phyloP scores from a whole-genome alignment of 2,113 vertebrate species.

The Jacana jacana region DNA sequence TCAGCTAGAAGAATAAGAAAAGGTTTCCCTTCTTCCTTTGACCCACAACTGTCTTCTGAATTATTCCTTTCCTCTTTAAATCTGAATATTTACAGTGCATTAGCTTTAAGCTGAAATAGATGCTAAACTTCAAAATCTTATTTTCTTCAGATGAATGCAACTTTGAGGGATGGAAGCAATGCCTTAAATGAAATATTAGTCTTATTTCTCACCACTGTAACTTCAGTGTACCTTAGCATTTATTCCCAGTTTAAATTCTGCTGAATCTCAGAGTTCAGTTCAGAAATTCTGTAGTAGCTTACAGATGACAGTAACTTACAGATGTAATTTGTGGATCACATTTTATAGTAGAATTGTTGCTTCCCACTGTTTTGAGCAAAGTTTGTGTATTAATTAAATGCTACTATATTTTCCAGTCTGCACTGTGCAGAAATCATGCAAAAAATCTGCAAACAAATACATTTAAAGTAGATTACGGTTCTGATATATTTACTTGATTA shows the following conservation, averaged over 20 bases:
- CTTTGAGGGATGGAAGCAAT: neutral
- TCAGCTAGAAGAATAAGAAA: neutral
- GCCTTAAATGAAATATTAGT: neutral
- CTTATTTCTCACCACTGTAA: neutral
- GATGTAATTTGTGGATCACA: neutral
- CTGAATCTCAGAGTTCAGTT: neutral
- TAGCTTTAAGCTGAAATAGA: neutral
- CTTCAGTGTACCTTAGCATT: neutral
- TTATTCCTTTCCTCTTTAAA: neutral
- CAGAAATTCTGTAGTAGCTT: neutral
- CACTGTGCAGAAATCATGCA: neutral
- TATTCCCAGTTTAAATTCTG: neutral
- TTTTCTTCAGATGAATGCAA: neutral
- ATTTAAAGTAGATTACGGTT: neutral
- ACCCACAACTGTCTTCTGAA: neutral
- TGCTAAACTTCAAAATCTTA: neutral
- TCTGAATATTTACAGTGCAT: neutral
- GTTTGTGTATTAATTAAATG: neutral
- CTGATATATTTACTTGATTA: neutral
- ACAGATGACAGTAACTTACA: neutral
- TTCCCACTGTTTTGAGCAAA: neutral
- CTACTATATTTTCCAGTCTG: neutral
- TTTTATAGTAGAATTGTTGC: neutral
- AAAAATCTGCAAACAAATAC: neutral
- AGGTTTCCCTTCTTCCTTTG: neutral